Evolutionary conservation across 2,888 invertebrate genomes (phyloP).

Genomic region (Anaspis maculata): DNA sequence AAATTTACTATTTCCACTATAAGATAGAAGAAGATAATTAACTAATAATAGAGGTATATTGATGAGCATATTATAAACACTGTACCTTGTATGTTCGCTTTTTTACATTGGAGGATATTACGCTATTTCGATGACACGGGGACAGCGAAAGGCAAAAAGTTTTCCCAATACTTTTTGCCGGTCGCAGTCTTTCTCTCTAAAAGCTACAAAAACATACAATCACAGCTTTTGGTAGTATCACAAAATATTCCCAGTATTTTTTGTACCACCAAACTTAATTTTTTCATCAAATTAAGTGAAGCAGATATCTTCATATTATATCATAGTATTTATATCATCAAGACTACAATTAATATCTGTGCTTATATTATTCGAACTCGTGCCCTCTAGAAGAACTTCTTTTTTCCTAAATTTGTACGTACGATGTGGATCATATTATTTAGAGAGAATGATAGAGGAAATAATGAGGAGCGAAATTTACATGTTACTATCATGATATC

Average conservation of each 20-base stretch:
- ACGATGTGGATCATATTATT: too few relatives aligned
- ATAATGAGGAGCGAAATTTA: too few relatives aligned
- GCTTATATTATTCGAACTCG: too few relatives aligned
- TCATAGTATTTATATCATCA: too few relatives aligned
- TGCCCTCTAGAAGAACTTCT: too few relatives aligned
- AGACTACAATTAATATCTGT: too few relatives aligned
- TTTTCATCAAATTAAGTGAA: conserved; percentile 28
- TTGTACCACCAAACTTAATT: conserved; percentile 41
- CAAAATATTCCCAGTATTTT: conserved; percentile 44
- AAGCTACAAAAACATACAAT: conserved; percentile 38
- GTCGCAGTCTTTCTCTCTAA: conserved; percentile 19
- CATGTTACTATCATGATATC: too few relatives aligned
- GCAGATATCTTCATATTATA: conserved; percentile 17
- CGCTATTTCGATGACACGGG: conserved; percentile 21
- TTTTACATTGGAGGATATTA: too few relatives aligned
- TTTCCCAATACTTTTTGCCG: conserved; percentile 41
- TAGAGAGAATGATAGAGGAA: conserved; percentile 9
- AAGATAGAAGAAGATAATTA: conserved; percentile 12
- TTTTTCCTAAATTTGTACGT: too few relatives aligned
- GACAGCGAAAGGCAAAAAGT: conserved; percentile 36
- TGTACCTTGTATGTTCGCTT: conserved; percentile 27
- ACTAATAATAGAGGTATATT: too few relatives aligned
- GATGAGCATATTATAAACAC: conserved; percentile 23
- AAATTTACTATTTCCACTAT: too few relatives aligned
- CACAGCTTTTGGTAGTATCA: conserved; percentile 43